Evolutionary conservation across 2,888 invertebrate genomes (phyloP).

Genomic region (Myopa testacea): DNA sequence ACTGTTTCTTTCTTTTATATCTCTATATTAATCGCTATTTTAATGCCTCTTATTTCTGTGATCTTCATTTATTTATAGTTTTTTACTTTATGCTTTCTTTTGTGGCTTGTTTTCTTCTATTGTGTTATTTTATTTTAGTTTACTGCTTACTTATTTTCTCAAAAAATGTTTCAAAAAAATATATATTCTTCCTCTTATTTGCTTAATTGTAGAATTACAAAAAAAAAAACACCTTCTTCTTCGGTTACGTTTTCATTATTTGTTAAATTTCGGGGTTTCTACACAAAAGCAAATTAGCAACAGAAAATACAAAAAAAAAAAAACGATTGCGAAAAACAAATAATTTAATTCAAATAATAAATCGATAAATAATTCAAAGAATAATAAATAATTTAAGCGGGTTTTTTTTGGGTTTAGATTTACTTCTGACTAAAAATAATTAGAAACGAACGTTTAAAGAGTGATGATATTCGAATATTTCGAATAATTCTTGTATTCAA

Average conservation of each 20-base stretch:
- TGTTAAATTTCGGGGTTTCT: conserved; percentile 39
- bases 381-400: too few relatives aligned
- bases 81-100: background rate
- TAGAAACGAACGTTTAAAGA: too few relatives aligned
- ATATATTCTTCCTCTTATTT: conserved; percentile 58
- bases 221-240: conserved; percentile 52
- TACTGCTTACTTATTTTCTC: conserved; percentile 38
- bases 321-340: background rate
- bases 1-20: conserved; percentile 38
- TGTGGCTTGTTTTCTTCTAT: conserved; percentile 24
- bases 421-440: too few relatives aligned
- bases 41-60: conserved; percentile 39
- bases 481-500: too few relatives aligned
- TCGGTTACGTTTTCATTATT: conserved; percentile 40
- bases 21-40: conserved; percentile 35
- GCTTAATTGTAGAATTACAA: conserved; percentile 61
- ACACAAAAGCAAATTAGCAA: conserved; percentile 34
- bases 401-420: too few relatives aligned
- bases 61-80: conserved; percentile 14
- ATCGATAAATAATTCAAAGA: background rate
- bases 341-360: background rate
- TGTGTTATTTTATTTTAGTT: conserved; percentile 37
- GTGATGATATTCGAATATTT: too few relatives aligned
- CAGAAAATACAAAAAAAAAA: background rate
- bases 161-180: conserved; percentile 66